Conservation (phyloP, 2,888 invertebrate genomes). For the Drosophila putrida region DNA sequence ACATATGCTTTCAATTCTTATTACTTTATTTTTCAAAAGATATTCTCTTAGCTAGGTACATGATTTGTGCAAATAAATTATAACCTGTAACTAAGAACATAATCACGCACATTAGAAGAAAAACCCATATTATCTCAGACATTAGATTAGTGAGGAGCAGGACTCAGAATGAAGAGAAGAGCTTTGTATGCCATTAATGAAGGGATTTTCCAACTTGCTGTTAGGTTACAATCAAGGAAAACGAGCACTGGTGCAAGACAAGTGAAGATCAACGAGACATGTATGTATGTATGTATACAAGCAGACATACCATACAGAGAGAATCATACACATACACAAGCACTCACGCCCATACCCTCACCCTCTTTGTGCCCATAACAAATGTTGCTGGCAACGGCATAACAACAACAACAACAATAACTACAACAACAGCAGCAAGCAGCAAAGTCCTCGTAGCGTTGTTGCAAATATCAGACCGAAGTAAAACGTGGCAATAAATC, state of each 20-base stretch:
- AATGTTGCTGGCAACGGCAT: conserved; percentile 52
- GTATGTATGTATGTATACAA: no score
- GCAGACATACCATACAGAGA: background rate
- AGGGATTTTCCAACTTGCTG: conserved; percentile 80
- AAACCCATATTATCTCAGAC: conserved; percentile 6
- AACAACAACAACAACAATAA: conserved; percentile 30
- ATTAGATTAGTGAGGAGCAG: conserved; percentile 44
- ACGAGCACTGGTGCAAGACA: conserved; percentile 43
- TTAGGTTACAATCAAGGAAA: conserved; percentile 43
- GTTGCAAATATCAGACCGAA: conserved; percentile 61
- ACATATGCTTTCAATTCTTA: no score
- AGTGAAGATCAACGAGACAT: conserved; percentile 43
- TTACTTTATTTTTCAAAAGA: no score
- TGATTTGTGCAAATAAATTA: background rate
- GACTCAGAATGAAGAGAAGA: conserved; percentile 36
- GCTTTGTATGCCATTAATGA: conserved; percentile 77
- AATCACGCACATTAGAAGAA: conserved; percentile 8
- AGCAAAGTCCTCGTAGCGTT: conserved; percentile 32
- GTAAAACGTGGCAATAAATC: conserved; percentile 83
- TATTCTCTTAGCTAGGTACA: background rate
- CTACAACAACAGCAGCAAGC: conserved; percentile 6
- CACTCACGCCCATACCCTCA: conserved; percentile 19
- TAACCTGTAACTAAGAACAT: conserved; percentile 1
- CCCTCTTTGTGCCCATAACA: conserved; percentile 38
- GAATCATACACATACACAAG: conserved; percentile 31